A percentile compares a stretch with the other conserved stretches of the same genome.
Evolutionary conservation across 2,113 vertebrate genomes (phyloP).

Genomic region (Progne subis): DNA sequence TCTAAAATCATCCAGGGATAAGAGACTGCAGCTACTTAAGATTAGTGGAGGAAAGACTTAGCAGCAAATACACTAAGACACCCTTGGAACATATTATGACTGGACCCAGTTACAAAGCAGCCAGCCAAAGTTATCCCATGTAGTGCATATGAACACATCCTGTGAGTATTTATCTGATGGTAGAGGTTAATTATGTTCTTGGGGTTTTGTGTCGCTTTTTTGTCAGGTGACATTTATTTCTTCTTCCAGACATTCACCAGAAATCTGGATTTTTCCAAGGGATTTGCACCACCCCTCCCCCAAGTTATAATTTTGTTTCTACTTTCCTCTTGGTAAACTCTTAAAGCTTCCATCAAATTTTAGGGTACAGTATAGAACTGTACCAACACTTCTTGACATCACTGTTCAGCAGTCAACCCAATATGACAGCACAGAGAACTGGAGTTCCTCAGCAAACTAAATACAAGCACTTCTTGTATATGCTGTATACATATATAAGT

Average conservation of each 20-base stretch:
- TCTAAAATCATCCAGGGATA: not conserved
- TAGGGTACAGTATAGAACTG: not conserved
- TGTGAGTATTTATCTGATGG: not conserved
- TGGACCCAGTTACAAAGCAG: not conserved
- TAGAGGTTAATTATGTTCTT: not conserved
- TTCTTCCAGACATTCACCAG: not conserved
- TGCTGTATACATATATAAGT: too few species aligned
- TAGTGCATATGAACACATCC: not conserved
- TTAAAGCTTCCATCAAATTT: not conserved
- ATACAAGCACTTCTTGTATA: not conserved
- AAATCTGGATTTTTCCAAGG: not conserved
- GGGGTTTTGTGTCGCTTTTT: not conserved
- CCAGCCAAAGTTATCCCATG: not conserved
- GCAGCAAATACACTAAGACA: not conserved
- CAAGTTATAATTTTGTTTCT: not conserved
- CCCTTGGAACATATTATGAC: not conserved
- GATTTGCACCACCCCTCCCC: not conserved
- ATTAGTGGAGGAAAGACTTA: not conserved
- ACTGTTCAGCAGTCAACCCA: not conserved
- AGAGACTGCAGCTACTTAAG: not conserved
- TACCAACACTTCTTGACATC: not conserved
- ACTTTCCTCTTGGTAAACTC: not conserved
- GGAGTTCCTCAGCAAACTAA: not conserved
- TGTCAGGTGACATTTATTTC: not conserved
- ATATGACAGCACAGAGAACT: not conserved